These are phyloP conservation scores for Cyrtorhinus lividipennis DNA, from an alignment of 1,140 invertebrate genomes.

Conservation along the genomic window DNA sequence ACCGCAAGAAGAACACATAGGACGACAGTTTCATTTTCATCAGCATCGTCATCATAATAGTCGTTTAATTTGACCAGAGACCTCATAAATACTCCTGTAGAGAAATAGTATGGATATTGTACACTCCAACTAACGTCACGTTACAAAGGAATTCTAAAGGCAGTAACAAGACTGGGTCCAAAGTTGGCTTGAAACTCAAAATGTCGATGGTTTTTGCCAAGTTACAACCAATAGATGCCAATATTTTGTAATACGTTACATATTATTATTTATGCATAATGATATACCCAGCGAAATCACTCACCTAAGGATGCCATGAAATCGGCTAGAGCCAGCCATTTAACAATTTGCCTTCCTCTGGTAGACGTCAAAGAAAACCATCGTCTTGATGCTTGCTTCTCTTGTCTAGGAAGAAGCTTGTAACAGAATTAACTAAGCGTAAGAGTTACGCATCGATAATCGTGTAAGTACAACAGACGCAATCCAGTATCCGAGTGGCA, in stretches of 20 bases:
- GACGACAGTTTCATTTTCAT: constrained; percentile 41
- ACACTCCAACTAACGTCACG: too few relatives aligned
- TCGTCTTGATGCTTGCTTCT: constrained; percentile 28
- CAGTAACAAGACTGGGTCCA: too few relatives aligned
- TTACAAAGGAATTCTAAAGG: too few relatives aligned
- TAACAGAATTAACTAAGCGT: neutral
- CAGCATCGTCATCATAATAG: constrained; percentile 42
- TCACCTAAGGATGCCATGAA: constrained; percentile 56
- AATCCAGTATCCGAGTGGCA: too few relatives aligned
- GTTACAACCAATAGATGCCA: too few relatives aligned
- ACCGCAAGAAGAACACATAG: constrained; percentile 61
- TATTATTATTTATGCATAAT: too few relatives aligned
- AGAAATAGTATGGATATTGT: too few relatives aligned
- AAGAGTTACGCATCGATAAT: neutral
- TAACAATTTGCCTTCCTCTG: constrained; percentile 51
- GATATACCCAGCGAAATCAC: too few relatives aligned
- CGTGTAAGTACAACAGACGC: neutral
- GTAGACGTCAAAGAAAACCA: constrained; percentile 39
- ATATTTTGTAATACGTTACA: too few relatives aligned
- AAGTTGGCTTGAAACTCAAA: too few relatives aligned
- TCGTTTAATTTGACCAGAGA: constrained; percentile 53
- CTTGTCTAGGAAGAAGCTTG: neutral
- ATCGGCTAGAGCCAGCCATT: constrained; percentile 63
- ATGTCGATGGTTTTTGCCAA: too few relatives aligned
- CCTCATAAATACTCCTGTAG: constrained; percentile 51